Evolutionary conservation across 2,113 vertebrate genomes (phyloP).

Genomic region (Castor canadensis): DNA sequence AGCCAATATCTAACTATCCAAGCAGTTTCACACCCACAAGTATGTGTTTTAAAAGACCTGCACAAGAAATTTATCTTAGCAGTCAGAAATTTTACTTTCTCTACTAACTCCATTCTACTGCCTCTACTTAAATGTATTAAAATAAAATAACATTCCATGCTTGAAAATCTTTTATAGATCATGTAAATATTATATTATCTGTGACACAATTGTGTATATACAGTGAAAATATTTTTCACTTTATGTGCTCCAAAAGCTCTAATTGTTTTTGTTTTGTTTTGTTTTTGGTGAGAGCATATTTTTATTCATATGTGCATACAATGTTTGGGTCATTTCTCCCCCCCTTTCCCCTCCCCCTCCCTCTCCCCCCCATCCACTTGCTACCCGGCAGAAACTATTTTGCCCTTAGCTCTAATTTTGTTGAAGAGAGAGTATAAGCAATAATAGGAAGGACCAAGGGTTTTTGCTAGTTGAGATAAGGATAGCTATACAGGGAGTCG

Average conservation of each 20-base stretch:
- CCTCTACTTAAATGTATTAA: background rate
- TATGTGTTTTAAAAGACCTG: background rate
- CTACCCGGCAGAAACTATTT: too few species aligned
- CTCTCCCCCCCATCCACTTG: too few species aligned
- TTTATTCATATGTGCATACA: too few species aligned
- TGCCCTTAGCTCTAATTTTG: too few species aligned
- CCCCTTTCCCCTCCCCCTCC: too few species aligned
- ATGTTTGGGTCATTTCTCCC: too few species aligned
- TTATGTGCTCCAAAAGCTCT: background rate
- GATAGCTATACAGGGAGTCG: too few species aligned
- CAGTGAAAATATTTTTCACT: background rate
- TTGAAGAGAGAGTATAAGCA: too few species aligned
- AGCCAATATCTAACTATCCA: background rate
- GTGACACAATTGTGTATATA: background rate
- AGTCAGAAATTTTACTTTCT: constrained; percentile 25
- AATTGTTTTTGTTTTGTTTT: too few species aligned
- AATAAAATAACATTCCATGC: constrained; percentile 5
- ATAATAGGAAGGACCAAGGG: too few species aligned
- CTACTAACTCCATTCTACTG: background rate
- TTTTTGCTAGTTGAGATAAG: too few species aligned
- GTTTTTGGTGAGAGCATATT: too few species aligned
- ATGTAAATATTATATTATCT: background rate
- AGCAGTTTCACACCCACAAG: background rate
- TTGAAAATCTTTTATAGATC: constrained; percentile 9
- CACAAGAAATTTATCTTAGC: constrained; percentile 7